Evolutionary conservation across 1,140 invertebrate species (phyloP).

Genomic region (Tetramorium alpestre): DNA sequence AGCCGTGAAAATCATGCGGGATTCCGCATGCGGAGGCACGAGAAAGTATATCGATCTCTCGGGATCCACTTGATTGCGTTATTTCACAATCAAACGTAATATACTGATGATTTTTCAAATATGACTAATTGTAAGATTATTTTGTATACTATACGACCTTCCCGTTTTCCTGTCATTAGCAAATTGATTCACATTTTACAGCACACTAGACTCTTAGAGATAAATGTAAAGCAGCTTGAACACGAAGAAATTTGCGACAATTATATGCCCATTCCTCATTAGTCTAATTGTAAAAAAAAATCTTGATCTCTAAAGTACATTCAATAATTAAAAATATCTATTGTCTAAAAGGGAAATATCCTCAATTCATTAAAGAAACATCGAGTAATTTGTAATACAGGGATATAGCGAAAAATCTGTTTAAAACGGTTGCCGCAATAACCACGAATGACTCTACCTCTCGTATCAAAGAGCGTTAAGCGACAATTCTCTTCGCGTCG

Average conservation of each 20-base stretch:
- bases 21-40: constrained; percentile 7
- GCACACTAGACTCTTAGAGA: not conserved
- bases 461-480: constrained; percentile 43
- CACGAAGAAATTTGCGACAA: not conserved
- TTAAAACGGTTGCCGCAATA: not conserved
- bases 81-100: not conserved
- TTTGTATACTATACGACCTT: not conserved
- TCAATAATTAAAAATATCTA: not conserved
- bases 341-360: not conserved
- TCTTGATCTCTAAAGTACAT: not conserved
- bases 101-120: not conserved
- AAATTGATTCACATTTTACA: not conserved
- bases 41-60: not conserved
- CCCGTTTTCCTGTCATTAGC: not conserved
- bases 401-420: not conserved
- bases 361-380: not conserved
- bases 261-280: not conserved
- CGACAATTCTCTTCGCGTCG: constrained; percentile 41
- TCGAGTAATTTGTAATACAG: not conserved
- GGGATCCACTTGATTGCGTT: not conserved
- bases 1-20: constrained; percentile 46
- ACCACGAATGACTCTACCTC: not conserved
- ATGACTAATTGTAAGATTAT: not conserved
- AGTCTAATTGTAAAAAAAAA: not conserved
- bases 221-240: not conserved